Base-by-base conservation (phyloP, 2,888 invertebrate genomes). In the Cactoblastis cactorum region DNA sequence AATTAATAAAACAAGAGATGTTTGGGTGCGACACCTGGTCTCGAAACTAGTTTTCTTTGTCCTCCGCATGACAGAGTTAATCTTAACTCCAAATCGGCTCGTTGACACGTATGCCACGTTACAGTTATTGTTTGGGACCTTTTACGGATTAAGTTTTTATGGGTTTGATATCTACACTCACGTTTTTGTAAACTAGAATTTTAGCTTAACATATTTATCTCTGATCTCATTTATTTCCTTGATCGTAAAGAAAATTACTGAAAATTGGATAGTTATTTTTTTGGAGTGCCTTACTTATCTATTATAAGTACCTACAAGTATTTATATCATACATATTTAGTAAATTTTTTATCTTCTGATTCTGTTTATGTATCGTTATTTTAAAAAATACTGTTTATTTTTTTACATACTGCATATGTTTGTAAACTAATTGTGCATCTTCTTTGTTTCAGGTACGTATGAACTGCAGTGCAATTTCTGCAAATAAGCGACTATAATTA, bases 1-100 rank as follows among this genome's bases (percentile, higher is more conserved):
- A n/a, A n/a, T n/a, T n/a, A 17, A 1, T 17, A 1, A 15, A 14
- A 15, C 28, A 28, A 11, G 11, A 43, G 28, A 5, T 17, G 43
- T 11, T 6, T 32, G 43, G 43, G 43, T 43, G 17, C 28, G 28
- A 28, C 15, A 28, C 32, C 32, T 11, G 43, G 28, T 15, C 17
- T n/a, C 43, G 15, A n/a, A 43, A 43, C 43, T 28, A 28, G 43
- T 43, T 43, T 43, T 43, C 43, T 43, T 43, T 43, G 43, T 43
- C 43, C 43, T 22, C 43, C 6, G 15, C 9, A 3, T 43, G 43
- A 43, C 43, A 15, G 28, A 32, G 32, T 43, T 43, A 32, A 43
- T 43, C 43, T 43, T n/a, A 43, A 43, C 43, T 5, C 43, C 17
- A 43, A 17, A 43, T 43, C 43, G 28, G 11, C 43, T 43, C 43